These are phyloP conservation scores for Antidorcas marsupialis DNA, from an alignment of 2,113 vertebrate genomes.

Conservation along the genomic window DNA sequence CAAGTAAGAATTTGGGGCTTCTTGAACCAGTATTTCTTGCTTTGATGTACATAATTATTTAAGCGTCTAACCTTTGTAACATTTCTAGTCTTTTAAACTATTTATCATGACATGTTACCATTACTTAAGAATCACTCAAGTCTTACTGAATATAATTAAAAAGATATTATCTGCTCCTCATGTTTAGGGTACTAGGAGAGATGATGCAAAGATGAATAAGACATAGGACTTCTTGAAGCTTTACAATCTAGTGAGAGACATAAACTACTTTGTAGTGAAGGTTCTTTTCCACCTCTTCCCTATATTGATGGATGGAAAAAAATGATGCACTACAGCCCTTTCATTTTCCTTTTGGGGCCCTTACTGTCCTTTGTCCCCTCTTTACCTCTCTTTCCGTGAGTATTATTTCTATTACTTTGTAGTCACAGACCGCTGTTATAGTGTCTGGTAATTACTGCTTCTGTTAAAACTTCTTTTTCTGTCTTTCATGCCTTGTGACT, in stretches of 20 bases:
- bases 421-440: neutral
- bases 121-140: neutral
- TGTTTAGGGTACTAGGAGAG: neutral
- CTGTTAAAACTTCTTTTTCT: neutral
- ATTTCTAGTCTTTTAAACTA: neutral
- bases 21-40: neutral
- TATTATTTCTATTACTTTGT: neutral
- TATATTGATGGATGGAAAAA: neutral
- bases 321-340: neutral
- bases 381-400: neutral
- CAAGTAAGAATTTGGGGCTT: slow-evolving; percentile 70
- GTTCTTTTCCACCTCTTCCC: neutral
- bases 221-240: neutral
- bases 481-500: neutral
- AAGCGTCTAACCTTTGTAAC: neutral
- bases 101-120: neutral
- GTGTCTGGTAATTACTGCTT: neutral
- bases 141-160: neutral
- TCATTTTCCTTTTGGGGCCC: neutral
- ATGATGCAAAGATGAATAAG: neutral
- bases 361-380: neutral
- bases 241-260: neutral
- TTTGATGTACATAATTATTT: neutral
- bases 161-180: neutral
- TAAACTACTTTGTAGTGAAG: neutral